These are phyloP conservation scores for Aquatica leii DNA, from an alignment of 2,888 invertebrate species.

Conservation along the genomic window DNA sequence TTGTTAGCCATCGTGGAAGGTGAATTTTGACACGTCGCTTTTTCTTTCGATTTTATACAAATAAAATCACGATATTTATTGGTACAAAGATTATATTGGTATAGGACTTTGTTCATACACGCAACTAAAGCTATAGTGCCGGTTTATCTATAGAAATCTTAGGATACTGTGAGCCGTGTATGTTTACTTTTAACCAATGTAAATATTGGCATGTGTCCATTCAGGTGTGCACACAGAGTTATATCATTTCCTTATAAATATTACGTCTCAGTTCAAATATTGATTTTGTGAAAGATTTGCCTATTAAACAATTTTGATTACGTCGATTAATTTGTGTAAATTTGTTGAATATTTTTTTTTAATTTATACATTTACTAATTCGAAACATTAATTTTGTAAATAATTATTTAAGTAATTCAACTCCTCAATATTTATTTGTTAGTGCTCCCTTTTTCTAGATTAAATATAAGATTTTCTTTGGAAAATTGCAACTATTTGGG, in stretches of 20 bases:
- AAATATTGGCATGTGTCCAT: constrained; percentile 59
- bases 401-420: too few species aligned
- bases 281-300: constrained; percentile 50
- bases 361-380: constrained; percentile 9
- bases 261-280: constrained; percentile 54
- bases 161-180: constrained; percentile 57
- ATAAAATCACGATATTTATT: background rate
- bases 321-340: constrained; percentile 32
- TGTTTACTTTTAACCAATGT: constrained; percentile 52
- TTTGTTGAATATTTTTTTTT: constrained; percentile 12
- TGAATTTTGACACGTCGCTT: too few species aligned
- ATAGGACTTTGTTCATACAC: background rate
- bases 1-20: too few species aligned
- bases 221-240: constrained; percentile 59
- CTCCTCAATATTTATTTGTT: too few species aligned
- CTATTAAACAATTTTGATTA: constrained; percentile 24
- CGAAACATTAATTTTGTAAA: background rate
- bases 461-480: too few species aligned
- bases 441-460: too few species aligned
- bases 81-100: background rate
- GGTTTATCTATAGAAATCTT: constrained; percentile 40
- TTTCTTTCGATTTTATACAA: background rate
- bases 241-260: constrained; percentile 60
- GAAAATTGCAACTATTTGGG: too few species aligned
- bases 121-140: constrained; percentile 3